phyloP scores from a whole-genome alignment of 2,113 vertebrate genomes.

The human region DNA sequence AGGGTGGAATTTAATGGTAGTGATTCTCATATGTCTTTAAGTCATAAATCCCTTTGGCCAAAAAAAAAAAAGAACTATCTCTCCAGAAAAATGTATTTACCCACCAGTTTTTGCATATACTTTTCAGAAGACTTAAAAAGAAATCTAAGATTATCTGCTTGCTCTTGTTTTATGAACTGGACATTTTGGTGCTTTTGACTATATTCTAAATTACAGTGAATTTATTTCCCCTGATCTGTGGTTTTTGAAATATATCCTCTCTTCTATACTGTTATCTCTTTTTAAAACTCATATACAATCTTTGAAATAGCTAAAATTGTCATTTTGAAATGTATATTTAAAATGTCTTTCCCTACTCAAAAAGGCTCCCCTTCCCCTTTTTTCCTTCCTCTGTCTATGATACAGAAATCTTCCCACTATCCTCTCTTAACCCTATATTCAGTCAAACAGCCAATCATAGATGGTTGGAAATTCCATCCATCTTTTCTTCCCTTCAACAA shows the following conservation, averaged over 20 bases:
- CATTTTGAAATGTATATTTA: background rate
- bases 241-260: background rate
- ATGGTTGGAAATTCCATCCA: background rate
- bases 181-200: background rate
- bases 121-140: constrained; percentile 5
- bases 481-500: background rate
- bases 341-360: background rate
- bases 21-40: background rate
- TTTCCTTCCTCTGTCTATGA: background rate
- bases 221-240: background rate
- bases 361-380: background rate
- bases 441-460: background rate
- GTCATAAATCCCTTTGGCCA: background rate
- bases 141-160: background rate
- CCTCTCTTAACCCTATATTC: too few relatives aligned
- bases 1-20: background rate
- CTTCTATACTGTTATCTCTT: background rate
- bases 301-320: background rate
- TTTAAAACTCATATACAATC: background rate
- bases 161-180: background rate
- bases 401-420: background rate
- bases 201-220: background rate
- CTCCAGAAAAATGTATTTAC: background rate
- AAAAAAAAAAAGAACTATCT: background rate
- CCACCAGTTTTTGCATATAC: background rate